phyloP scores from a whole-genome alignment of 2,113 vertebrate species.

The Lepus timidus region DNA sequence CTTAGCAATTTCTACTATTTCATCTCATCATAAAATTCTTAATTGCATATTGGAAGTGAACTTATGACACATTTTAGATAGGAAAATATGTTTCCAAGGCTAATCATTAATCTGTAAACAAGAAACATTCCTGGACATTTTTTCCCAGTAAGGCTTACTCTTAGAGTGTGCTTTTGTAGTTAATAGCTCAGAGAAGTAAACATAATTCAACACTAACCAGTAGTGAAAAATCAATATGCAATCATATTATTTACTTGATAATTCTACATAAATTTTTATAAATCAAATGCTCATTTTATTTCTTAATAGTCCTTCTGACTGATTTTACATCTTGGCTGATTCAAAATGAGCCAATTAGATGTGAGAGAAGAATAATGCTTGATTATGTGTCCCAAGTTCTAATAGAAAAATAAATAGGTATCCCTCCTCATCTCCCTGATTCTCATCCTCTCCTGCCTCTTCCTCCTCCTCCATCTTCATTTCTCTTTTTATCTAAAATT shows the following conservation, averaged over 20 bases:
- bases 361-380: not conserved
- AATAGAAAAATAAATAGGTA: constrained; percentile 19
- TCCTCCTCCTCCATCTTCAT: not conserved
- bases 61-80: not conserved
- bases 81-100: not conserved
- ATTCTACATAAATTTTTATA: not conserved
- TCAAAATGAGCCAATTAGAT: not conserved
- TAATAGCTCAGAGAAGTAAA: not conserved
- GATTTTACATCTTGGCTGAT: not conserved
- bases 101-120: not conserved
- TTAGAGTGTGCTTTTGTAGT: not conserved
- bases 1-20: not conserved
- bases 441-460: no score
- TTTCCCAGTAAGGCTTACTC: not conserved
- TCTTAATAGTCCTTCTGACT: not conserved
- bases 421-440: not conserved
- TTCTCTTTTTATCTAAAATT: not conserved
- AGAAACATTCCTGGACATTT: not conserved
- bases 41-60: not conserved
- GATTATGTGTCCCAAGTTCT: not conserved
- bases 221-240: not conserved
- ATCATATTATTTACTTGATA: constrained; percentile 47
- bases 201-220: not conserved
- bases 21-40: constrained; percentile 6
- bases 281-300: not conserved